Conservation (phyloP, 2,113 vertebrate genomes). For the Pogonocichla stellata region DNA sequence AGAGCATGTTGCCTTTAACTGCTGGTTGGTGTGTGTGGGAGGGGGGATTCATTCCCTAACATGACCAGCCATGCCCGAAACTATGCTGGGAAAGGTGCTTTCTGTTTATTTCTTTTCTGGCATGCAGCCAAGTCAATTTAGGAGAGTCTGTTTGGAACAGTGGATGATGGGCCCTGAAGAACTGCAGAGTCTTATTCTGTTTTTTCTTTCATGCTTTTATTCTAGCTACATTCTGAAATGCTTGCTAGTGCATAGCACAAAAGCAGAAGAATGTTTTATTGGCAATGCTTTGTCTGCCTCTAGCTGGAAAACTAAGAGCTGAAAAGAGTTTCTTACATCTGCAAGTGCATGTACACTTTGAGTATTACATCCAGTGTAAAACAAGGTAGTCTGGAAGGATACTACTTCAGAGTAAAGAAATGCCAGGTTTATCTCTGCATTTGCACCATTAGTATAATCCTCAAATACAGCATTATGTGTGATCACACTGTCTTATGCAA, state of each 20-base stretch:
- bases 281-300: not conserved
- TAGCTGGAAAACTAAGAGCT: not conserved
- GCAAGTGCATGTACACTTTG: not conserved
- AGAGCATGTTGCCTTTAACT: not conserved
- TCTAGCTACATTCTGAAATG: not conserved
- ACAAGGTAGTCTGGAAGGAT: not conserved
- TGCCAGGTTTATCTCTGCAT: not conserved
- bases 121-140: not conserved
- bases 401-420: not conserved
- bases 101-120: not conserved
- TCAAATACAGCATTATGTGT: not conserved
- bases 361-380: not conserved
- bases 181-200: not conserved
- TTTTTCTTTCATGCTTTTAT: not conserved
- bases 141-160: not conserved
- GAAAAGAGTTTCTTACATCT: not conserved
- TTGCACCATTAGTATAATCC: not conserved
- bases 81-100: not conserved
- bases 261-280: not conserved
- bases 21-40: not conserved
- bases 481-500: not conserved
- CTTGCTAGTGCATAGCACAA: not conserved
- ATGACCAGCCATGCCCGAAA: not conserved
- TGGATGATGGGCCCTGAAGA: not conserved
- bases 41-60: not conserved